Percentiles rank a stretch among this genome's conserved stretches.
Conservation (phyloP, 2,888 invertebrate species). For the Hydrotaea cyrtoneurina region DNA sequence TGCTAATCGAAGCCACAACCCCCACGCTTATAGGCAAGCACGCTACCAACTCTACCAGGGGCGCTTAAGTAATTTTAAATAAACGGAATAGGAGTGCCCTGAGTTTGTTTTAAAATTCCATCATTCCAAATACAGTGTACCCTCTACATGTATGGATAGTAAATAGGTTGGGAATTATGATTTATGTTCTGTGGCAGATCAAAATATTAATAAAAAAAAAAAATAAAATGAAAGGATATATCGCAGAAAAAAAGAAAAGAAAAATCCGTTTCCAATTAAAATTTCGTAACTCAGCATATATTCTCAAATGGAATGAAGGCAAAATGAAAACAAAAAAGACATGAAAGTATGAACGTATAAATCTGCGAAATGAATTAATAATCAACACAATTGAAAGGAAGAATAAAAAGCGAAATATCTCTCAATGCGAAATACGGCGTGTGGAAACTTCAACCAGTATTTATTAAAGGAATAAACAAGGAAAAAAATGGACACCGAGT, state of each 20-base stretch:
- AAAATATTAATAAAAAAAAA: conserved; percentile 31
- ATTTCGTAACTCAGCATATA: conserved; percentile 64
- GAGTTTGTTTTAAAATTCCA: no score
- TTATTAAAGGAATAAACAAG: neutral
- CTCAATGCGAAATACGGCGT: neutral
- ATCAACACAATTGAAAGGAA: conserved; percentile 30
- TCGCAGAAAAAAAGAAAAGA: neutral
- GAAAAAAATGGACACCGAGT: neutral
- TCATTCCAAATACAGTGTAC: no score
- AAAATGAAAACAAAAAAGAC: neutral
- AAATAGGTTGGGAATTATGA: conserved; percentile 30
- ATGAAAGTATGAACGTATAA: neutral
- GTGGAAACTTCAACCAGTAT: neutral
- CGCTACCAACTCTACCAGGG: no score
- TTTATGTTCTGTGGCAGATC: conserved; percentile 7
- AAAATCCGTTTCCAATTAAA: conserved; percentile 65
- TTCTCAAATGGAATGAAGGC: conserved; percentile 45
- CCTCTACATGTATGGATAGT: neutral
- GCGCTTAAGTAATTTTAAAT: no score
- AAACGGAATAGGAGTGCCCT: no score
- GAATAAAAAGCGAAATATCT: conserved; percentile 8
- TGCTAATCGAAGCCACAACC: no score
- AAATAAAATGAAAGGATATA: neutral
- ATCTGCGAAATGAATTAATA: conserved; percentile 32
- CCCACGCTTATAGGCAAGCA: no score